A percentile compares a stretch with the other conserved stretches of the same genome.
Conservation (phyloP, 2,888 invertebrate species). For the Podabrus alpinus region DNA sequence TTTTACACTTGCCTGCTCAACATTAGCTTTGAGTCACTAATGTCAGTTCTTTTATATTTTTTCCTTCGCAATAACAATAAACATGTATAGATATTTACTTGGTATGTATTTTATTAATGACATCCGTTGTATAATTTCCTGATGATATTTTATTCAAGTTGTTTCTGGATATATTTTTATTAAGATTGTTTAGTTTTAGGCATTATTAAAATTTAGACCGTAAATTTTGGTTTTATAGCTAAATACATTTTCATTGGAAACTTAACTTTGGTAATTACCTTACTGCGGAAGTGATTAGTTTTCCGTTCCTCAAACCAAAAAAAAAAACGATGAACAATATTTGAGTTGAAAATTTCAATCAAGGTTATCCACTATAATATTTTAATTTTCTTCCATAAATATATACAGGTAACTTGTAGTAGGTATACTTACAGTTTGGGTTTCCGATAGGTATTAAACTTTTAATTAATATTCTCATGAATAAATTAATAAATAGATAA, state of each 20-base stretch:
- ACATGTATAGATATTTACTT: background rate
- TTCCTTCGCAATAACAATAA: slow-evolving; percentile 2
- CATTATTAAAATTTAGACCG: too few relatives aligned
- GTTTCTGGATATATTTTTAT: too few relatives aligned
- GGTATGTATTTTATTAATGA: background rate
- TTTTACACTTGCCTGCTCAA: slow-evolving; percentile 26
- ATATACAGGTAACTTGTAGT: too few relatives aligned
- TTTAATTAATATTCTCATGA: slow-evolving; percentile 24
- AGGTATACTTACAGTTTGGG: background rate
- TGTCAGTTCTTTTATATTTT: slow-evolving; percentile 18
- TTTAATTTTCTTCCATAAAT: background rate
- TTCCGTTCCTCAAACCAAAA: background rate
- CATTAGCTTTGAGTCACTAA: slow-evolving; percentile 7
- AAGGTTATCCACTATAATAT: background rate
- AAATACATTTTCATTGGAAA: too few relatives aligned
- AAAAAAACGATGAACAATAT: background rate
- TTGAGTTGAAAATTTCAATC: background rate
- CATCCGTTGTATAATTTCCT: background rate
- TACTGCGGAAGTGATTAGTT: too few relatives aligned
- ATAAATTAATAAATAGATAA: slow-evolving; percentile 24
- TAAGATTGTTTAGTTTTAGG: too few relatives aligned
- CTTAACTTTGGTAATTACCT: background rate
- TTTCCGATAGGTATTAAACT: background rate
- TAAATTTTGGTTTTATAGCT: too few relatives aligned
- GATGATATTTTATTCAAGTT: too few relatives aligned